Percentiles rank a stretch among this genome's conserved stretches.
These are phyloP conservation scores for Eupithecia insigniata DNA, from an alignment of 2,888 invertebrate genomes.

Conservation along the genomic window DNA sequence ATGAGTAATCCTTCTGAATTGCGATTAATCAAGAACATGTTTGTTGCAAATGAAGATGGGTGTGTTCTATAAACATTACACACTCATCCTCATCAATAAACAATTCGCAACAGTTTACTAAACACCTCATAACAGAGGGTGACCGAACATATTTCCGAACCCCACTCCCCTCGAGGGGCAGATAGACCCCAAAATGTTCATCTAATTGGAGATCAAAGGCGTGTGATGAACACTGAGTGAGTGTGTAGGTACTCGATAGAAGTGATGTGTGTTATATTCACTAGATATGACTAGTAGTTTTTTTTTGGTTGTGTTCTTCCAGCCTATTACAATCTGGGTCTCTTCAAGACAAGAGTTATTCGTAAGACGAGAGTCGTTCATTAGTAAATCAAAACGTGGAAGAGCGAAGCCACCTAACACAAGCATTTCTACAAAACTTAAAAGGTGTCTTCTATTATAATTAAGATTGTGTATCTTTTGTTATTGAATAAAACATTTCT, in stretches of 20 bases:
- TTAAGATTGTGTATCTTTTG: too few relatives aligned
- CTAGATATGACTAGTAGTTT: slow-evolving; percentile 54
- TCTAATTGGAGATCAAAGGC: slow-evolving; percentile 84
- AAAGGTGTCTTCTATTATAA: too few relatives aligned
- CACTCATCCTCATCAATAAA: slow-evolving; percentile 29
- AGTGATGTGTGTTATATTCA: slow-evolving; percentile 20
- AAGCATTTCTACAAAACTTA: too few relatives aligned
- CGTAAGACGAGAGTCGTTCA: too few relatives aligned
- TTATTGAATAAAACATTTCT: too few relatives aligned
- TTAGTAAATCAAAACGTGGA: too few relatives aligned
- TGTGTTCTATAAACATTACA: slow-evolving; percentile 1
- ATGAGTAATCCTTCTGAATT: neutral
- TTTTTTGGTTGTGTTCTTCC: neutral
- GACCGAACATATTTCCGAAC: slow-evolving; percentile 59
- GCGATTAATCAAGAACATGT: neutral
- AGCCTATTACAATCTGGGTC: too few relatives aligned
- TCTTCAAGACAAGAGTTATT: too few relatives aligned
- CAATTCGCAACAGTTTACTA: slow-evolving; percentile 32
- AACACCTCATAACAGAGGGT: slow-evolving; percentile 38
- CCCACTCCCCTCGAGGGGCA: slow-evolving; percentile 42
- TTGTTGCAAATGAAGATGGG: neutral
- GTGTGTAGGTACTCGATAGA: slow-evolving; percentile 50
- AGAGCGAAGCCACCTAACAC: too few relatives aligned
- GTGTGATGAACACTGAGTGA: slow-evolving; percentile 69
- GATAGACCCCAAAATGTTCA: slow-evolving; percentile 78